phyloP scores from a whole-genome alignment of 2,797 vertebrate genomes.

The Sebastes wilsoni region DNA sequence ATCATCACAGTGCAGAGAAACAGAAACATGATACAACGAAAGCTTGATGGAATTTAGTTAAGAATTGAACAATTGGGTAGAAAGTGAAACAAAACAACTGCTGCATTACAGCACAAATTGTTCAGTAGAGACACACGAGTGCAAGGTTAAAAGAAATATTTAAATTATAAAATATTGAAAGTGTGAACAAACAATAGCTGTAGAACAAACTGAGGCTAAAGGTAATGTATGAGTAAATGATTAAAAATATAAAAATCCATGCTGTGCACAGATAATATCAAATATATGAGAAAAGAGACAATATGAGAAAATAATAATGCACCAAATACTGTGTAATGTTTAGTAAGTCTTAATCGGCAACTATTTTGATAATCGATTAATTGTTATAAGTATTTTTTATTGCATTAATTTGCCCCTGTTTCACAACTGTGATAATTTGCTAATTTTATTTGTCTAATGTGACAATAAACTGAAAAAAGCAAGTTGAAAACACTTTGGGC shows the following conservation, averaged over 20 bases:
- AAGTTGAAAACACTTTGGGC: no score
- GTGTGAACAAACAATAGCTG: not conserved
- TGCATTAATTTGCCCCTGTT: not conserved
- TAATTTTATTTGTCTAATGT: not conserved
- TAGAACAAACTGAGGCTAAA: not conserved
- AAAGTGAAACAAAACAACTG: not conserved
- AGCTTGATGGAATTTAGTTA: not conserved
- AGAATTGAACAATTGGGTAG: conserved; percentile 14
- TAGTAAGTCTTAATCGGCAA: no score
- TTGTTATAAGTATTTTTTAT: no score
- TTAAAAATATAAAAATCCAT: not conserved
- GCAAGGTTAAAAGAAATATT: not conserved
- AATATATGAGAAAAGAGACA: not conserved
- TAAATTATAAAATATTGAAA: not conserved
- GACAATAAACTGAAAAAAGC: no score
- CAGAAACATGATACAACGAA: conserved; percentile 3
- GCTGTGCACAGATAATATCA: not conserved
- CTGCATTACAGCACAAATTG: not conserved
- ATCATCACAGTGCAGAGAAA: conserved; percentile 15
- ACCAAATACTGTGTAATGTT: not conserved
- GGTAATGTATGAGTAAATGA: not conserved
- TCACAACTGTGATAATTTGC: not conserved
- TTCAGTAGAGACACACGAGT: not conserved
- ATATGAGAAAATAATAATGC: not conserved
- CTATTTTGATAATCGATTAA: no score